phyloP scores from a whole-genome alignment of 2,888 invertebrate species.

The Eupithecia centaureata region DNA sequence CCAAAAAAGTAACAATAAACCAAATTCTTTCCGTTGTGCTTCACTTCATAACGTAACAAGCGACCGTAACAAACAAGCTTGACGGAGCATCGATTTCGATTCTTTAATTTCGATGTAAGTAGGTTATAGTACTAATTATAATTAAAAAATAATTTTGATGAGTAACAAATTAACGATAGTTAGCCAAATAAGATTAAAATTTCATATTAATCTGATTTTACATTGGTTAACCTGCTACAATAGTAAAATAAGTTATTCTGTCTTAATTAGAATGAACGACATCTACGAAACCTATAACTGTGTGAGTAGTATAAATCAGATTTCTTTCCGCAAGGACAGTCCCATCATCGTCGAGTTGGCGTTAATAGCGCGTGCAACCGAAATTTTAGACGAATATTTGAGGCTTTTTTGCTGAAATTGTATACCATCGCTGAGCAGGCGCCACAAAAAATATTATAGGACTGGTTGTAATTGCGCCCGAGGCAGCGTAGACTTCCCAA shows the following conservation, averaged over 20 bases:
- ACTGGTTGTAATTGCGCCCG: slow-evolving; percentile 59
- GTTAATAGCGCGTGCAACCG: slow-evolving; percentile 83
- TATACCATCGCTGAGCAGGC: slow-evolving; percentile 60
- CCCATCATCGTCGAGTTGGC: slow-evolving; percentile 76
- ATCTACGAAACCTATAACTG: slow-evolving; percentile 71
- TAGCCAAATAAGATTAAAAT: not conserved
- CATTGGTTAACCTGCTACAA: slow-evolving; percentile 46
- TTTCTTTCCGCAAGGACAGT: slow-evolving; percentile 80
- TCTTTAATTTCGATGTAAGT: not conserved
- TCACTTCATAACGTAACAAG: slow-evolving; percentile 72
- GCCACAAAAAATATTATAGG: slow-evolving; percentile 64
- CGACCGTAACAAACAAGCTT: slow-evolving; percentile 67
- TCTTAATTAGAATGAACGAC: slow-evolving; percentile 76
- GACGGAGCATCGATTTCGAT: slow-evolving; percentile 53
- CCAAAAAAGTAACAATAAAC: slow-evolving; percentile 67
- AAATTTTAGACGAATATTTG: slow-evolving; percentile 74
- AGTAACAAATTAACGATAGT: not conserved
- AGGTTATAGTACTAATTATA: not conserved
- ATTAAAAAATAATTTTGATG: not conserved
- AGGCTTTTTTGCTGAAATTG: slow-evolving; percentile 71
- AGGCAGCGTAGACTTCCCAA: slow-evolving; percentile 58
- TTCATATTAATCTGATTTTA: not conserved
- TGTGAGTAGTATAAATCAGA: slow-evolving; percentile 78
- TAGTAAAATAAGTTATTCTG: slow-evolving; percentile 67
- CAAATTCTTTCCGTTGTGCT: slow-evolving; percentile 64